A percentile compares a stretch with the other conserved stretches of the same genome.
These are phyloP conservation scores for Zaprionus bogoriensis DNA, from an alignment of 2,888 invertebrate species.

Conservation along the genomic window DNA sequence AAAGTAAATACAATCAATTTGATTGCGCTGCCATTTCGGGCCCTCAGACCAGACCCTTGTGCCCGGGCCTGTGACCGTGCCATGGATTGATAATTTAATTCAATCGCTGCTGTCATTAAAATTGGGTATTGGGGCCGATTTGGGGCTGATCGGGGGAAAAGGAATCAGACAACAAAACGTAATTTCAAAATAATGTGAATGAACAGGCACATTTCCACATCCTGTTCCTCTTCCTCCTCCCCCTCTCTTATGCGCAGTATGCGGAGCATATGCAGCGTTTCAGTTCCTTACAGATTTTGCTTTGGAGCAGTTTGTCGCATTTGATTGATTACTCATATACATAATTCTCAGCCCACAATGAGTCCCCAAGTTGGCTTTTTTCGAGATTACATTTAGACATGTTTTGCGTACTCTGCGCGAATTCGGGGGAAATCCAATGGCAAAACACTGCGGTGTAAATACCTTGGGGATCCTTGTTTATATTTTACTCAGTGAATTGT, in stretches of 20 bases:
- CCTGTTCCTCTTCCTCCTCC: background rate
- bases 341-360: conserved; percentile 6
- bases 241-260: background rate
- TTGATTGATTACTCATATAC: conserved; percentile 6
- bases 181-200: conserved; percentile 43
- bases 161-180: conserved; percentile 27
- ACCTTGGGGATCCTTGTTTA: no score
- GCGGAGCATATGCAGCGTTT: conserved; percentile 17
- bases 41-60: conserved; percentile 48
- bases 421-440: background rate
- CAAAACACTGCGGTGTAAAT: background rate
- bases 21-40: conserved; percentile 52
- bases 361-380: background rate
- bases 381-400: conserved; percentile 40
- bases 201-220: conserved; percentile 34
- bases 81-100: conserved; percentile 75
- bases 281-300: background rate
- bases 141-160: background rate
- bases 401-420: conserved; percentile 9
- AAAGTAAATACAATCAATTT: conserved; percentile 77
- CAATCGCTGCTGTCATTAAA: conserved; percentile 70
- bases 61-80: conserved; percentile 29
- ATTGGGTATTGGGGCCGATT: conserved; percentile 38
- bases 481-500: no score
- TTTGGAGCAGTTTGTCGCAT: background rate